Base-by-base conservation (phyloP, 2,113 vertebrate species). In the Manacus vitellinus region DNA sequence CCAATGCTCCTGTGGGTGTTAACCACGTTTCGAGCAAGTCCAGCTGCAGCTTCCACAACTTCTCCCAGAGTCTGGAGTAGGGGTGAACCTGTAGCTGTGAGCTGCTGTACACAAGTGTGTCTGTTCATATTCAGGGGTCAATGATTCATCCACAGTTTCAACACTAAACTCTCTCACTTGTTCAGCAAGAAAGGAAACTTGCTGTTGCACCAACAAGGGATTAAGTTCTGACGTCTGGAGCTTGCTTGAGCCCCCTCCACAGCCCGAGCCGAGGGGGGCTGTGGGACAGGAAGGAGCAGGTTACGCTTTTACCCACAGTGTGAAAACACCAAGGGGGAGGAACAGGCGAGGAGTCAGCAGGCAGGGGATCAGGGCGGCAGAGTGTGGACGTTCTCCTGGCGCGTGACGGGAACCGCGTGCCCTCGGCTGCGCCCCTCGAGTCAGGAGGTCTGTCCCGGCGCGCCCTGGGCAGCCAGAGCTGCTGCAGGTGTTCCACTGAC, bases 211-310 rank as follows among this genome's bases (percentile, higher is more conserved):
- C 95, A 94, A 84, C 79, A 76, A 23, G 39, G 80, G 92, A 95
- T 96, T 96, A 96, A 91, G 55, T 85, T 93, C 95, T 96, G 89
- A 92, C 7, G 43, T 71, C 86, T 41, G 39, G 49, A 81, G 56
- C 52, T 88, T 25, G 67, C 78, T 89, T 83, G 70, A 47, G 17
- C 88, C 13, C 20, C 41, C 1, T 78, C 58, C 0, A 1, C 39
- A 75, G 87, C 44, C 44, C 0, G 3, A 72, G 33, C 46, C 0
- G 0, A 7, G 4, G 67, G 92, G 77, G 41, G 54, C 75, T 77
- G 52, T 16, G 21, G 71, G 56, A 92, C 73, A 21, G 65, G 76
- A 93, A 54, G 83, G 59, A n/a, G 46, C 59, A 68, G 89, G 67
- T 88, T 81, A 59, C 0, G 8, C 77, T 72, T 79, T 37, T 46